phyloP scores from a whole-genome alignment of 2,113 vertebrate species.

The Dipodomys merriami region DNA sequence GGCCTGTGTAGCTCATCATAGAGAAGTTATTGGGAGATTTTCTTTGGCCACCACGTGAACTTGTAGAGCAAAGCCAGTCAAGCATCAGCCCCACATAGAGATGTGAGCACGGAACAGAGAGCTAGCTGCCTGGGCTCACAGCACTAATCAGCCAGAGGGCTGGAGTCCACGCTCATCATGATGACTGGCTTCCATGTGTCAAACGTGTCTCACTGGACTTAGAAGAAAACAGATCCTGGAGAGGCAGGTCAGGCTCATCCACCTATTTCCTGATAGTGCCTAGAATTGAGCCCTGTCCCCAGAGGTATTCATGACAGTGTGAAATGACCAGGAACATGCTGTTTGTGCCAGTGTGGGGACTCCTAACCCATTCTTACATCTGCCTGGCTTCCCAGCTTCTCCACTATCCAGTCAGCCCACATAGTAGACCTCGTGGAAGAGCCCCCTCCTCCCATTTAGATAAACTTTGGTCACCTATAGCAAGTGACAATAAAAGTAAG shows the following conservation, averaged over 20 bases:
- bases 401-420: too few species aligned
- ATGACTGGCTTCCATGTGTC: not conserved
- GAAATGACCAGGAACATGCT: fast-evolving
- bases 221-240: not conserved
- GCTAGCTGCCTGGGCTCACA: not conserved
- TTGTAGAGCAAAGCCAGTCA: not conserved
- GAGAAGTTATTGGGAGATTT: not conserved
- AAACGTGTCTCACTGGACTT: not conserved
- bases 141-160: not conserved
- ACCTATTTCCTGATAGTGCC: not conserved
- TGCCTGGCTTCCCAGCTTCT: not conserved
- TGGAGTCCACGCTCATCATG: not conserved
- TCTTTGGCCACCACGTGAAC: not conserved
- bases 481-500: constrained; percentile 58
- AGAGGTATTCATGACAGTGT: not conserved
- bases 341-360: not conserved
- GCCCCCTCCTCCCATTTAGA: not conserved
- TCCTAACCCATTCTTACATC: not conserved
- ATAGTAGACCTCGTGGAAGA: constrained; percentile 35
- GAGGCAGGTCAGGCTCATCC: not conserved
- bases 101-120: not conserved
- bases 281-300: not conserved
- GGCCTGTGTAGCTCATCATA: not conserved
- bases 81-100: not conserved
- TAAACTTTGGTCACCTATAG: constrained; percentile 40